These are phyloP conservation scores for Byasa hedistus DNA, from an alignment of 2,888 invertebrate genomes.

Conservation along the genomic window DNA sequence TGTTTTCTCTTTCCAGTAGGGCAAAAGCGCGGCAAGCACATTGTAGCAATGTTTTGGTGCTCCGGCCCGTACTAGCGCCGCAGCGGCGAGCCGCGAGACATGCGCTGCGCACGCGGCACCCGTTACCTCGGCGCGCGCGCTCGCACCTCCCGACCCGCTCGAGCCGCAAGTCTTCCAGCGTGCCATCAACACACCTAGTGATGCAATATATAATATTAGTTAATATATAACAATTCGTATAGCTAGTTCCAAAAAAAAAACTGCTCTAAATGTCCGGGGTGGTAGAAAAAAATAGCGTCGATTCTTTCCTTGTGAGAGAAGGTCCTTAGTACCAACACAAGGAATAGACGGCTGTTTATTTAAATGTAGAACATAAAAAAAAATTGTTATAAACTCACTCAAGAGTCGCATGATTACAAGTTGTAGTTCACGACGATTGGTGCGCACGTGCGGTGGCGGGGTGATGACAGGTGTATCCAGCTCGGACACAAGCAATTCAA, in stretches of 20 bases:
- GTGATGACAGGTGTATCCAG: constrained; percentile 81
- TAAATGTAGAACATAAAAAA: background rate
- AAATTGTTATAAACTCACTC: constrained; percentile 78
- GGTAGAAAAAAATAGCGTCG: too few species aligned
- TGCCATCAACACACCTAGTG: constrained; percentile 86
- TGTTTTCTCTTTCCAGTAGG: constrained; percentile 86
- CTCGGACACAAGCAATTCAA: constrained; percentile 86
- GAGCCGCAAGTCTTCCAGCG: constrained; percentile 80
- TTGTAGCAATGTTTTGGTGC: constrained; percentile 68
- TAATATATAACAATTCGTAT: background rate
- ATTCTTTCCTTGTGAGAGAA: too few species aligned
- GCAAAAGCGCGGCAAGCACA: constrained; percentile 66
- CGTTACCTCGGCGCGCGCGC: constrained; percentile 42
- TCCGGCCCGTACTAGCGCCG: constrained; percentile 63
- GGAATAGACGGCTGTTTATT: too few species aligned
- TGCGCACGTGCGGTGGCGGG: constrained; percentile 82
- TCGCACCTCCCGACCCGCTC: constrained; percentile 37
- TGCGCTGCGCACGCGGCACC: constrained; percentile 67
- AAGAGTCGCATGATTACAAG: constrained; percentile 92
- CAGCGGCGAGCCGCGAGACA: constrained; percentile 67
- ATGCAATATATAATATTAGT: constrained; percentile 17
- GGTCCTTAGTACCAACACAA: too few species aligned
- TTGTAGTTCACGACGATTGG: constrained; percentile 90
- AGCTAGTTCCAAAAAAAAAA: too few species aligned
- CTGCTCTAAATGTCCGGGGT: too few species aligned